Evolutionary conservation across 1,140 invertebrate genomes (phyloP), one percentile per base, ranked within the genome.

Genomic region (Rhizoglyphus robini): DNA sequence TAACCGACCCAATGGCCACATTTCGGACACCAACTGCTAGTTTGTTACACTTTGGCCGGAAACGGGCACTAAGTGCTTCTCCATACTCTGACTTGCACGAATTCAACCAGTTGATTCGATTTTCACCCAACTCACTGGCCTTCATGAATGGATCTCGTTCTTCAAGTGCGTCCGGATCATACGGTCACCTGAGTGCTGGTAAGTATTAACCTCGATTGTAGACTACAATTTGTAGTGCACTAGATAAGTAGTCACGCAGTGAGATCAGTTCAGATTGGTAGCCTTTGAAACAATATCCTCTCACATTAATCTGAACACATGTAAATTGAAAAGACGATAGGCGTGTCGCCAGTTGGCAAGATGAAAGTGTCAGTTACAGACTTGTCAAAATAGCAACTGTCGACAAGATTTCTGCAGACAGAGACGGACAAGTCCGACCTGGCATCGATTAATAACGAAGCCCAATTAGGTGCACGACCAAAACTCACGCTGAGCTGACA

Each of bases 41-140:
- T 34, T 25, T 49, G n/a, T 51, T 65, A 5, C 23, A 67, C 13
- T 18, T 18, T 5, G 58, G 85, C 72, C 83, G 91, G 31, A 97
- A 96, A 74, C 80, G 93, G 51, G 90, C 92, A 0, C 79, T 95
- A 0, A 95, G 91, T 51, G 90, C 88, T 74, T 96, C 91, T 15
- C 91, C 93, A 0, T 93, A 95, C 71, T 91, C 90, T n/a, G 91
- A 96, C 74, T 88, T 88, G 13, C 83, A 95, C 72, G 91, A 96
- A 75, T 86, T 97, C 71, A 90, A 90, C 72, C 92, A 90, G 58
- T 88, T 96, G 80, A 95, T 96, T 70, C 82, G 92, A 67, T 90
- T 92, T 70, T 96, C 91, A 15, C 93, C 92, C 0, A 94, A 91
- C 69, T 94, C 90, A 38, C 76, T 96, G 65, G 86, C 88, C n/a